Conservation (phyloP, 2,797 vertebrate genomes). For the Acipenser ruthenus region DNA sequence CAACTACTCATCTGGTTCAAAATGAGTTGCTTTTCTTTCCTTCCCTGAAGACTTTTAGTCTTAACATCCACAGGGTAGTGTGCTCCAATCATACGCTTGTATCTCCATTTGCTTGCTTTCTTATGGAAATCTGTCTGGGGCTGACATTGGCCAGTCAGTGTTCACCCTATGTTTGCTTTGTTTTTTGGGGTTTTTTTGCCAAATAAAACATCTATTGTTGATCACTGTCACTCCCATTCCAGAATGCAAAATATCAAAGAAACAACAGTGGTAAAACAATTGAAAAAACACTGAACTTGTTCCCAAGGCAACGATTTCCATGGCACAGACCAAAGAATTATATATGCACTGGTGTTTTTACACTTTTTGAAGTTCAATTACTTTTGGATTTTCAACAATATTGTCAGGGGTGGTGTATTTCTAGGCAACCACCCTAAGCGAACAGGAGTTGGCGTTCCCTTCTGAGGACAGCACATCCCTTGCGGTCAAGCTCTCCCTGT, state of each 20-base stretch:
- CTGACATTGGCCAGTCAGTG: background rate
- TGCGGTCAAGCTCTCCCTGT: too few species aligned
- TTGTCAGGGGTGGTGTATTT: too few species aligned
- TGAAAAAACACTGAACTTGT: conserved; percentile 7
- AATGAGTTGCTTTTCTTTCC: conserved; percentile 7
- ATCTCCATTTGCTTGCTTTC: background rate
- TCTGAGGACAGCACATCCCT: too few species aligned
- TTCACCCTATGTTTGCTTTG: background rate
- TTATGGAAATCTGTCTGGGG: background rate
- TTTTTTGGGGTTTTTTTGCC: conserved; percentile 7
- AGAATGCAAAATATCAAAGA: background rate
- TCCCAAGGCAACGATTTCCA: background rate
- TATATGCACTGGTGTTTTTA: too few species aligned
- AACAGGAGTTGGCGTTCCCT: too few species aligned
- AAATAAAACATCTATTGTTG: conserved; percentile 11
- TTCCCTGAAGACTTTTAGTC: background rate
- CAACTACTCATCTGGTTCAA: background rate
- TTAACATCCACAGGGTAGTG: background rate
- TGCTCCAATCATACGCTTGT: conserved; percentile 12
- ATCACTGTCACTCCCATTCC: conserved; percentile 9
- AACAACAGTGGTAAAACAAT: background rate
- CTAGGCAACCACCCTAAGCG: too few species aligned
- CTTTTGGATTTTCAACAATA: too few species aligned
- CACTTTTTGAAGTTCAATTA: too few species aligned
- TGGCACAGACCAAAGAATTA: too few species aligned